These are phyloP conservation scores for Anolis sagrei DNA, from an alignment of 2,113 vertebrate species.

Conservation along the genomic window DNA sequence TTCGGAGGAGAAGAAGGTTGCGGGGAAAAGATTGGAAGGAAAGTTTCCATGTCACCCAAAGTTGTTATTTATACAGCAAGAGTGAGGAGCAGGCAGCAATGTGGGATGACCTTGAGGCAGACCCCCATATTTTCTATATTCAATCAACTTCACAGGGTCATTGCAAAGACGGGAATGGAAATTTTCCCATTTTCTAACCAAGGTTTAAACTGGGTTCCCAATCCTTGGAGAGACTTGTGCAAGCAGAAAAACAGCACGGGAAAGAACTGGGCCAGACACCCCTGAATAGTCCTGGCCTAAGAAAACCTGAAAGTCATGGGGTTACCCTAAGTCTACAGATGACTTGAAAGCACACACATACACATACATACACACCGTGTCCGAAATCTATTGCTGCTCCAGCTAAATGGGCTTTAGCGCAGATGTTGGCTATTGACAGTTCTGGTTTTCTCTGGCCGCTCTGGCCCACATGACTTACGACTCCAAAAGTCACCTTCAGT, in stretches of 20 bases:
- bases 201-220: too few species aligned
- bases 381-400: too few species aligned
- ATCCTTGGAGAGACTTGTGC: not conserved
- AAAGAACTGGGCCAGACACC: too few species aligned
- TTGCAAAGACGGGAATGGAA: not conserved
- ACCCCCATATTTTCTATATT: not conserved
- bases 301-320: too few species aligned
- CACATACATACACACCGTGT: too few species aligned
- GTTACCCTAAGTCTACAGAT: too few species aligned
- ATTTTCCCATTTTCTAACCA: too few species aligned
- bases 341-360: too few species aligned
- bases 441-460: not conserved
- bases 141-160: not conserved
- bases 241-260: too few species aligned
- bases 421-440: not conserved
- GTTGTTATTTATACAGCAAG: not conserved
- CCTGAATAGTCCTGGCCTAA: too few species aligned
- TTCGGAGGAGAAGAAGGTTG: not conserved
- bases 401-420: fast-evolving
- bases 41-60: not conserved
- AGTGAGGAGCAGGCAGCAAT: not conserved
- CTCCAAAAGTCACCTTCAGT: slow-evolving; percentile 61
- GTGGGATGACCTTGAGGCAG: not conserved
- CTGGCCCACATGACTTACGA: not conserved
- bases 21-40: too few species aligned